Evolutionary conservation across 2,113 vertebrate genomes (phyloP), one percentile per base, ranked within the genome.

Genomic region (Corythaeola cristata): DNA sequence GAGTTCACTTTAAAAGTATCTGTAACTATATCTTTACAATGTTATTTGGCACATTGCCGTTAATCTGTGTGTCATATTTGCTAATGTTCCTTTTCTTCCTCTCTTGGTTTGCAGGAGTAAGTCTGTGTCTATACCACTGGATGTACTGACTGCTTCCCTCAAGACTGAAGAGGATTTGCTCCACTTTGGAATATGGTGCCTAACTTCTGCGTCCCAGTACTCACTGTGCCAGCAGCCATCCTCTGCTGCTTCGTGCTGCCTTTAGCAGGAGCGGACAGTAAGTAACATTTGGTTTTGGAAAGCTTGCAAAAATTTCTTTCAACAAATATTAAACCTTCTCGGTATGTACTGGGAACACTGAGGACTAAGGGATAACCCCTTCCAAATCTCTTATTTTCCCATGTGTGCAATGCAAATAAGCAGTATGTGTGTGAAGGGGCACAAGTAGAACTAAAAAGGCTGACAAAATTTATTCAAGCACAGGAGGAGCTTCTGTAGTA

Each of bases 181-280:
- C 97, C 93, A 6, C 81, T 97, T 96, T 96, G 95, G 97, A 98
- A 96, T 97, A 99, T 99, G 99, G 98, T 98, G 98, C 97, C 98
- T 91, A 96, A 96, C 94, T 96, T 96, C 85, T 95, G 92, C 16
- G 56, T 97, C 94, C 92, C 96, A 93, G 90, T 98, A 85, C 86
- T 97, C 83, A 97, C 98, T 91, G 96, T 98, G 97, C 97, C 98
- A 97, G 97, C 98, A 92, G 94, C 98, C 82, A 88, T 99, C 75
- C 97, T 99, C 92, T 97, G 97, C 97, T 98, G 97, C 88, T 96
- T 98, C 94, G 96, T 98, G 89, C 95, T 98, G 90, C 96, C 97
- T 95, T 97, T 92, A 59, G 98, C 97, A 59, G 97, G 97, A 62
- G 97, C 98, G 3, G 99, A 99, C 95, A 98, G 99, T 99, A 97